A percentile compares a stretch with the other conserved stretches of the same genome.
phyloP scores from a whole-genome alignment of 1,140 invertebrate species.

The Drosophila ohnishii region DNA sequence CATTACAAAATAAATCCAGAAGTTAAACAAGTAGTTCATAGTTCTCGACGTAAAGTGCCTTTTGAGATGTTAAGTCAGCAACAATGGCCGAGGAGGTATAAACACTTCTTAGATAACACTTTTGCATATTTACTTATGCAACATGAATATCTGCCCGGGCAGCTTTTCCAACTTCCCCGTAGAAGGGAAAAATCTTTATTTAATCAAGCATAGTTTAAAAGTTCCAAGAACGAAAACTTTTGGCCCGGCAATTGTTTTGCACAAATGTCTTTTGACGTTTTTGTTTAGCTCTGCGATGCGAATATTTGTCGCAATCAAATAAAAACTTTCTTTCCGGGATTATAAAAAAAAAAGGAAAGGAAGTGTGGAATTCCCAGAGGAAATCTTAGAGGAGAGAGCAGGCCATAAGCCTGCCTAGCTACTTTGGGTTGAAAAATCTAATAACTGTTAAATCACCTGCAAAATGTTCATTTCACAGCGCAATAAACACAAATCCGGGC shows the following conservation, averaged over 20 bases:
- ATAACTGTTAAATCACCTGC: constrained; percentile 82
- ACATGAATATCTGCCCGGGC: constrained; percentile 29
- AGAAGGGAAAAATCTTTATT: constrained; percentile 67
- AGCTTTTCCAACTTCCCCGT: constrained; percentile 40
- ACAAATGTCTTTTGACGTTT: constrained; percentile 67
- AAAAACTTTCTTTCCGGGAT: constrained; percentile 69
- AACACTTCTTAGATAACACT: constrained; percentile 48
- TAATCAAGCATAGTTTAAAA: constrained; percentile 75
- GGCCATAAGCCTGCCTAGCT: constrained; percentile 24
- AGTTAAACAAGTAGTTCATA: constrained; percentile 10
- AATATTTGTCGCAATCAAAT: constrained; percentile 77
- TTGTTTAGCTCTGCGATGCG: constrained; percentile 50
- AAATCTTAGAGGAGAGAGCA: constrained; percentile 8
- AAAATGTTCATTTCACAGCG: constrained; percentile 81
- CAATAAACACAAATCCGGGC: constrained; percentile 65
- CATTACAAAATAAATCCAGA: constrained; percentile 19
- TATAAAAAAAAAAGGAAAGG: constrained; percentile 9
- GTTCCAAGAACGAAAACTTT: constrained; percentile 49
- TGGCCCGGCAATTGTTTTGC: constrained; percentile 57
- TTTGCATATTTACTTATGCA: constrained; percentile 66
- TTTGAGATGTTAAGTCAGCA: constrained; percentile 17
- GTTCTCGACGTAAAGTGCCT: constrained; percentile 25
- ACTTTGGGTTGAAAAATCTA: constrained; percentile 63
- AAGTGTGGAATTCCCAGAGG: constrained; percentile 31
- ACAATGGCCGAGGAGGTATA: constrained; percentile 26